Evolutionary conservation across 2,888 invertebrate genomes (phyloP), one percentile per base, ranked within the genome.

Genomic region (Napeogenes inachia): DNA sequence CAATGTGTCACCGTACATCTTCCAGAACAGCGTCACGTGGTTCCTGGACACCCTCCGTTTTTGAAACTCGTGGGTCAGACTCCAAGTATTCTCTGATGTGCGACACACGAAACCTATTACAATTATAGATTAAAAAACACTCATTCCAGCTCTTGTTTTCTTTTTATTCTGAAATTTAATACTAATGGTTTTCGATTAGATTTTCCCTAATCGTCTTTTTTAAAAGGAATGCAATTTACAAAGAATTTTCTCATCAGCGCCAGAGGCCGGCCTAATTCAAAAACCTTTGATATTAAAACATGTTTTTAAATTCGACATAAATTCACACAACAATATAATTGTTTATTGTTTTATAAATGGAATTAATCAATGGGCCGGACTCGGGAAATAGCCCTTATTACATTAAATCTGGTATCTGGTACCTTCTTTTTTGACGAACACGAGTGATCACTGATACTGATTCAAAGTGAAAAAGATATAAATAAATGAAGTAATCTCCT

Each of bases 1-100:
- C 68, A 87, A 73, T 2, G 84, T 84, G 45, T 87, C 85, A 0
- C 61, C 72, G 60, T 85, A 85, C 0, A 73, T 46, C 33, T 79
- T 66, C 87, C 87, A 88, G 65, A 87, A 87, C 13, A 73, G 64
- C 0, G 82, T 75, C 10, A 87, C 82, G 64, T 88, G 87, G 50
- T 71, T 79, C 2, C 66, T 59, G 2, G 73, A 69, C 8, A 83
- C 59, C 8, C 66, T 59, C 3, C 74, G 71, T 12, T 72, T 68
- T 50, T 73, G 68, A 3, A 84, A 46, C 1, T 71, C 65, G 2
- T 71, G 63, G 38, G 62, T 68, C 0, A 87, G 64, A 21, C 72
- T 64, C 86, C 86, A 87, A 2, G n/a, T 32, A 8, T 75, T 75
- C 0, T 67, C 68, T 0, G 55, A 33, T 1, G 66, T 56, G 35